Percentiles rank a stretch among this genome's conserved stretches.
These are phyloP conservation scores for Andricus curvator DNA, from an alignment of 2,888 invertebrate genomes.

Conservation along the genomic window DNA sequence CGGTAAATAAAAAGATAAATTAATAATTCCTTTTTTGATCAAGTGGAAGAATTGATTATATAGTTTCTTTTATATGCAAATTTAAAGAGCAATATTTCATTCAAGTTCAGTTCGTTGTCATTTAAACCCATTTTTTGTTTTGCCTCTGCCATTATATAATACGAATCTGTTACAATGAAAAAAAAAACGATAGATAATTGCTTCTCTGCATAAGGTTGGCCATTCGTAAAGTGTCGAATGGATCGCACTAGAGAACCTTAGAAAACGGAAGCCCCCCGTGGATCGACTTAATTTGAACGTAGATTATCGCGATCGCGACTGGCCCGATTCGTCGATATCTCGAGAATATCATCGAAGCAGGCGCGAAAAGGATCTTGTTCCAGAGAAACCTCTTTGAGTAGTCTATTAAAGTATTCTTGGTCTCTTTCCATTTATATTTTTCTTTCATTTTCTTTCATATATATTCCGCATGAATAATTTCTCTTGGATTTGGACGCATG, in stretches of 20 bases:
- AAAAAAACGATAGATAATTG: slow-evolving; percentile 22
- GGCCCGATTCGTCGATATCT: slow-evolving; percentile 7
- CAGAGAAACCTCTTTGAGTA: not conserved
- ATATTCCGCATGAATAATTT: no score
- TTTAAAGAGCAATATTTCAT: not conserved
- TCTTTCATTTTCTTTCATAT: no score
- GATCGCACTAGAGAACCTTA: slow-evolving; percentile 26
- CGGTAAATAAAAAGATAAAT: not conserved
- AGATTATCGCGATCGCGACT: slow-evolving; percentile 16
- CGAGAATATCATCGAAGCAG: not conserved
- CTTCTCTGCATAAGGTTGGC: not conserved
- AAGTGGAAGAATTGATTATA: not conserved
- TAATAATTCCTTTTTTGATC: slow-evolving; percentile 3
- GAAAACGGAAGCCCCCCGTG: slow-evolving; percentile 29
- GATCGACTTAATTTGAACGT: slow-evolving; percentile 37
- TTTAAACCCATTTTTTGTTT: not conserved
- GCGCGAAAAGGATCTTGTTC: not conserved
- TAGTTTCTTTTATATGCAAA: not conserved
- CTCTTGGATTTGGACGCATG: no score
- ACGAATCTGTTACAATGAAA: not conserved
- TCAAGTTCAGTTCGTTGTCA: not conserved
- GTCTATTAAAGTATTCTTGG: not conserved
- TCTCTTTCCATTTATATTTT: not conserved
- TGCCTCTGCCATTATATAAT: not conserved
- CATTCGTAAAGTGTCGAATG: slow-evolving; percentile 25